A percentile compares a stretch with the other conserved stretches of the same genome.
Conservation (phyloP, 1,140 invertebrate species). For the Cylas formicarius region DNA sequence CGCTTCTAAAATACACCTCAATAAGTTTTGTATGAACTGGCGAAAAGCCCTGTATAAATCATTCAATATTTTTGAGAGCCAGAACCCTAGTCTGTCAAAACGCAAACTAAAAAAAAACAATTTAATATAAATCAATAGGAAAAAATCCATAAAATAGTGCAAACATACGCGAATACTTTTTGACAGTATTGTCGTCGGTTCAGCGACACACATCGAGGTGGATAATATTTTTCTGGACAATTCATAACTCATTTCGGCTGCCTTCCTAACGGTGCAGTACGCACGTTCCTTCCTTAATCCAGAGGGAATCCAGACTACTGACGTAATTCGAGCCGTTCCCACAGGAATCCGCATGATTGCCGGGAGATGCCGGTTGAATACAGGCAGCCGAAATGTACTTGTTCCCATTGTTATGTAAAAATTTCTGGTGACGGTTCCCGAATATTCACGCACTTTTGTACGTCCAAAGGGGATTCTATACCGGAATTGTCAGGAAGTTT, state of each 20-base stretch:
- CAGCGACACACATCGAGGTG: too few species aligned
- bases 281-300: conserved; percentile 25
- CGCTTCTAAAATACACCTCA: too few species aligned
- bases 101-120: too few species aligned
- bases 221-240: too few species aligned
- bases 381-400: conserved; percentile 30
- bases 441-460: conserved; percentile 29
- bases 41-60: too few species aligned
- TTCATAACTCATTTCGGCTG: conserved; percentile 22
- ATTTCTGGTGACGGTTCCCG: conserved; percentile 16
- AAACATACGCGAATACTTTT: too few species aligned
- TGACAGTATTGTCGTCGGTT: too few species aligned
- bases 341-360: conserved; percentile 35
- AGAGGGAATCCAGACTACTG: conserved; percentile 26
- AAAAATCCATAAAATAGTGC: too few species aligned
- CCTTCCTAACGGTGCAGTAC: conserved; percentile 31
- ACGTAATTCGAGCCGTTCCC: conserved; percentile 37
- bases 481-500: conserved; percentile 9
- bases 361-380: conserved; percentile 37
- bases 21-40: too few species aligned
- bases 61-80: too few species aligned
- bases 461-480: background rate
- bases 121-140: too few species aligned
- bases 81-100: too few species aligned
- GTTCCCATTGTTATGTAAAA: conserved; percentile 33